Percentiles rank a stretch among this genome's conserved stretches.
Evolutionary conservation across 2,113 vertebrate species (phyloP).

Genomic region (Callipepla californica): DNA sequence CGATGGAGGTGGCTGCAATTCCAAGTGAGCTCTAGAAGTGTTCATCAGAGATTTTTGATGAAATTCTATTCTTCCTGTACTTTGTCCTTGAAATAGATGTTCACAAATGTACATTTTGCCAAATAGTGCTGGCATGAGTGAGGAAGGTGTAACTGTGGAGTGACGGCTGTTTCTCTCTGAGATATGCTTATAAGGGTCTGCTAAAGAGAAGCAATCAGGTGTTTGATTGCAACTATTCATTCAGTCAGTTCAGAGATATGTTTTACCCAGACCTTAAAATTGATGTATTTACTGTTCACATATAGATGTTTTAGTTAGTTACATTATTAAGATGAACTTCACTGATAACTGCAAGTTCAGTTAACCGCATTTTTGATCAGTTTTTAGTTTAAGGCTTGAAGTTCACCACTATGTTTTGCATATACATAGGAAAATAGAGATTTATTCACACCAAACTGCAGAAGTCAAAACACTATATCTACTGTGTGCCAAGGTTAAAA

Average conservation of each 20-base stretch:
- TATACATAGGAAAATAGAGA: conserved; percentile 31
- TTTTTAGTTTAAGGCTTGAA: neutral
- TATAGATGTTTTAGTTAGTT: neutral
- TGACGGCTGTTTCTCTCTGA: too few relatives aligned
- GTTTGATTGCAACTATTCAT: neutral
- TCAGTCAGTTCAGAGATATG: neutral
- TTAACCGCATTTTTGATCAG: neutral
- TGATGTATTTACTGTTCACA: neutral
- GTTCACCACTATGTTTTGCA: neutral
- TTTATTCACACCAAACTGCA: neutral
- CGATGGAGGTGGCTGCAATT: too few relatives aligned
- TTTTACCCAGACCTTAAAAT: neutral
- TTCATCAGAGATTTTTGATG: too few relatives aligned
- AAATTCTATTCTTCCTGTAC: too few relatives aligned
- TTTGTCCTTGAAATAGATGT: too few relatives aligned
- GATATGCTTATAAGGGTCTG: too few relatives aligned
- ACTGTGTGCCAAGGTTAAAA: neutral
- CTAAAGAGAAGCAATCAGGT: too few relatives aligned
- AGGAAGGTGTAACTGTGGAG: too few relatives aligned
- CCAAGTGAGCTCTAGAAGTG: too few relatives aligned
- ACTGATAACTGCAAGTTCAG: neutral
- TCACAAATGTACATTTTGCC: too few relatives aligned
- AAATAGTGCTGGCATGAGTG: too few relatives aligned
- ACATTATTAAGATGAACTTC: neutral
- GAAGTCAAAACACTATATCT: neutral